phyloP scores from a whole-genome alignment of 2,797 vertebrate genomes.

The Rhinoraja longicauda region DNA sequence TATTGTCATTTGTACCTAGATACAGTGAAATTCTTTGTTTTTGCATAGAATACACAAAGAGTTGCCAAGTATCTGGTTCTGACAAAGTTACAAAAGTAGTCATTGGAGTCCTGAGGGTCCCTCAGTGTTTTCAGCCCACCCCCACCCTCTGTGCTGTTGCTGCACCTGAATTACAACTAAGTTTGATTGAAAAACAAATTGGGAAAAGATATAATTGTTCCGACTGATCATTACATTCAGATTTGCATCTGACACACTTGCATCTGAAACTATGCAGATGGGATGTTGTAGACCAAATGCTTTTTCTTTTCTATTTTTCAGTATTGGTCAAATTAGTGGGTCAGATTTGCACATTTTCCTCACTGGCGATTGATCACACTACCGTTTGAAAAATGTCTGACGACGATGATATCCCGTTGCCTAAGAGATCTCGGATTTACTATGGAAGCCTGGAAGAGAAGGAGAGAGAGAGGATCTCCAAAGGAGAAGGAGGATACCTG shows the following conservation, averaged over 20 bases:
- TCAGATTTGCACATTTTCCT: neutral
- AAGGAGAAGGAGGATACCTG: constrained; percentile 54
- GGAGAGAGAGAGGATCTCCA: constrained; percentile 74
- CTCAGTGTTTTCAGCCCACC: too few species aligned
- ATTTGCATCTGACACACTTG: neutral
- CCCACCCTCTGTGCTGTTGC: neutral
- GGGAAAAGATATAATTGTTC: neutral
- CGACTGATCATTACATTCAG: neutral
- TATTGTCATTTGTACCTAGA: too few species aligned
- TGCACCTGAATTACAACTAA: neutral
- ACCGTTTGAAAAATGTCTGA: constrained; percentile 59
- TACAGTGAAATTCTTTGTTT: too few species aligned
- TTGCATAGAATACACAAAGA: too few species aligned
- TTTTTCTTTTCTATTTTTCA: neutral
- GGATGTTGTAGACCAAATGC: neutral
- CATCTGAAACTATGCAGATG: neutral
- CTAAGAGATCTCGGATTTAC: constrained; percentile 79
- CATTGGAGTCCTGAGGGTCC: too few species aligned
- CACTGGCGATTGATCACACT: neutral
- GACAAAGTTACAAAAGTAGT: too few species aligned
- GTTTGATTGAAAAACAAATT: neutral
- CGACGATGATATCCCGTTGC: constrained; percentile 62
- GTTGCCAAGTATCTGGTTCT: too few species aligned
- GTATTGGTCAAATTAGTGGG: neutral
- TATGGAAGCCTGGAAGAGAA: constrained; percentile 94